Evolutionary conservation across 1,140 invertebrate species (phyloP).

Genomic region (Vanessa tameamea): DNA sequence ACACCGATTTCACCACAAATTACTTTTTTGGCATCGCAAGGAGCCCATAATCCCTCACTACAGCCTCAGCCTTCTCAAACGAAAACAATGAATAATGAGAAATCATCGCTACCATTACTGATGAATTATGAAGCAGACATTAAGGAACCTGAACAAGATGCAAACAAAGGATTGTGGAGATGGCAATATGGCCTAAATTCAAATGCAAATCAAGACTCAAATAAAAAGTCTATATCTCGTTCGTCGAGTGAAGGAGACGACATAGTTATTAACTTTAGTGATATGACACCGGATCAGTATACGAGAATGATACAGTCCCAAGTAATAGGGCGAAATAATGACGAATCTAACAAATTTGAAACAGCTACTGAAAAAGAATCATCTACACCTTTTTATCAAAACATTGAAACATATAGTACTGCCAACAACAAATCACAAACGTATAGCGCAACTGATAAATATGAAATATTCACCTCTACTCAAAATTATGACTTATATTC

Average conservation of each 20-base stretch:
- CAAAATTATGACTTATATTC: not conserved
- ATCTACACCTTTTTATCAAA: constrained; percentile 1
- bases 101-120: constrained; percentile 62
- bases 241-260: constrained; percentile 68
- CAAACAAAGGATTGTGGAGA: constrained; percentile 66
- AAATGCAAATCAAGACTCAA: constrained; percentile 53
- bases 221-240: constrained; percentile 73
- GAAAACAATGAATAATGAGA: constrained; percentile 57
- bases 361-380: constrained; percentile 22
- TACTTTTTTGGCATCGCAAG: constrained; percentile 74
- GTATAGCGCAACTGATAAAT: constrained; percentile 13
- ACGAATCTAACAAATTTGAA: constrained; percentile 30
- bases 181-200: constrained; percentile 70
- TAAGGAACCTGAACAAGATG: constrained; percentile 60
- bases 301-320: constrained; percentile 60
- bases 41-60: constrained; percentile 64
- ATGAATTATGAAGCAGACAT: constrained; percentile 67
- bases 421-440: constrained; percentile 1
- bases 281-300: constrained; percentile 72
- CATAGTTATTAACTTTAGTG: constrained; percentile 70
- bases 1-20: constrained; percentile 70
- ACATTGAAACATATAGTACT: constrained; percentile 4
- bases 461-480: constrained; percentile 14
- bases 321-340: constrained; percentile 31
- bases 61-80: constrained; percentile 46